phyloP scores from a whole-genome alignment of 2,888 invertebrate genomes.

The Parapristionchus giblindavisi region DNA sequence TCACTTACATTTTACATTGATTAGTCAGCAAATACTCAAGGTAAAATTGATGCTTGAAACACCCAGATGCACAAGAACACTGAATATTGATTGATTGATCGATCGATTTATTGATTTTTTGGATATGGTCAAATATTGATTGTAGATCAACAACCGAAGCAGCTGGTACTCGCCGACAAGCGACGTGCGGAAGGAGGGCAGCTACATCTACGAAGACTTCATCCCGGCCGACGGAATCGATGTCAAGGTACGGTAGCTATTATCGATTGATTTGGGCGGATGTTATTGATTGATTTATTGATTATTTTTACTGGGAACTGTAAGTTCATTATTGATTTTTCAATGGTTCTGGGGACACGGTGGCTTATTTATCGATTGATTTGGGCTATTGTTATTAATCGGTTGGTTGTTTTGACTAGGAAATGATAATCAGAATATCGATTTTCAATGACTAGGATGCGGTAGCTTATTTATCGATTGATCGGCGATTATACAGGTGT shows the following conservation, averaged over 20 bases:
- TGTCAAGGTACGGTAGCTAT: constrained; percentile 75
- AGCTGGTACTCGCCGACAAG: constrained; percentile 94
- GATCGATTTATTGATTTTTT: too few relatives aligned
- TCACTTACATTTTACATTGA: not conserved
- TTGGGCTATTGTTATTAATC: too few relatives aligned
- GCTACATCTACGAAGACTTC: constrained; percentile 99
- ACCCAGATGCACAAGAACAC: not conserved
- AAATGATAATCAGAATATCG: too few relatives aligned
- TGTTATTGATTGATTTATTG: not conserved
- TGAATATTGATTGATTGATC: constrained; percentile 6
- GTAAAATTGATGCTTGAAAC: not conserved
- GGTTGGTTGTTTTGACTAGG: too few relatives aligned
- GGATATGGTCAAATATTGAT: constrained; percentile 40
- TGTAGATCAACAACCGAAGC: constrained; percentile 93
- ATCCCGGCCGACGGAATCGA: constrained; percentile 98
- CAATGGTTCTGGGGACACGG: not conserved
- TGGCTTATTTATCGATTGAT: not conserved
- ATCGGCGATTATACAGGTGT: too few relatives aligned
- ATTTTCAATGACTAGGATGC: not conserved
- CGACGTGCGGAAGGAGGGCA: constrained; percentile 92
- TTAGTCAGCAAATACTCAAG: too few relatives aligned
- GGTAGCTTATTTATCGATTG: constrained; percentile 46
- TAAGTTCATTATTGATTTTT: not conserved
- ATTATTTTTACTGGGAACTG: not conserved
- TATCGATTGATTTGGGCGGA: not conserved